These are phyloP conservation scores for Chionoecetes opilio DNA, from an alignment of 1,140 invertebrate genomes.

Conservation along the genomic window DNA sequence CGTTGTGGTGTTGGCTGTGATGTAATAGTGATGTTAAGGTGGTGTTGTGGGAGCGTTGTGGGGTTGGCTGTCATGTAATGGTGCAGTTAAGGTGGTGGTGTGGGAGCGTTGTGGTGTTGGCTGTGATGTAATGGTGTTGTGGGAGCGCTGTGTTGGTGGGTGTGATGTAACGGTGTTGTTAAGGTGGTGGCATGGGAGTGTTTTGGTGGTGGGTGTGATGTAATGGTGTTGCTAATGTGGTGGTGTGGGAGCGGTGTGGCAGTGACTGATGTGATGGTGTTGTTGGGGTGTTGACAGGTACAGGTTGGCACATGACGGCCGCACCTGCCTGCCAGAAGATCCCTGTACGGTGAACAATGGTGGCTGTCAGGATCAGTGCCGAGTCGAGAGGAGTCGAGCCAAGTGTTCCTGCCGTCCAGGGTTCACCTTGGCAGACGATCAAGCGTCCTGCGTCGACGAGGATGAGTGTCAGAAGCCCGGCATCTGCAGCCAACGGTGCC, in stretches of 20 bases:
- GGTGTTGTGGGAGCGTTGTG: too few relatives aligned
- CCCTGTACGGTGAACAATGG: constrained; percentile 83
- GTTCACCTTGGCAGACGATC: constrained; percentile 82
- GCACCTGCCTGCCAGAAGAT: constrained; percentile 84
- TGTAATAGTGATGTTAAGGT: too few relatives aligned
- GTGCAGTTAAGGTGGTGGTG: background rate
- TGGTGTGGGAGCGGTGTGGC: too few relatives aligned
- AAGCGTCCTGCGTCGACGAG: constrained; percentile 82
- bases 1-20: too few relatives aligned
- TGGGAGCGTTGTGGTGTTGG: background rate
- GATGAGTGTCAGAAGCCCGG: constrained; percentile 80
- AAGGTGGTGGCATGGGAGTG: too few relatives aligned
- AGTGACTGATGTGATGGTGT: too few relatives aligned
- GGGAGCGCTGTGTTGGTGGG: background rate
- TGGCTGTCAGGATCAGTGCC: constrained; percentile 85
- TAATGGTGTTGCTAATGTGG: too few relatives aligned
- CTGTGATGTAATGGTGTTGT: background rate
- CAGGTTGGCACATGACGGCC: constrained; percentile 83
- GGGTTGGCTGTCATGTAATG: background rate
- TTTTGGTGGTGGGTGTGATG: background rate
- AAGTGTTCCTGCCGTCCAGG: constrained; percentile 81
- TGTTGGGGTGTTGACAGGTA: constrained; percentile 4
- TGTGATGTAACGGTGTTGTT: too few relatives aligned
- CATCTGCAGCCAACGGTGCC: constrained; percentile 82
- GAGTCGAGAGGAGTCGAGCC: constrained; percentile 81